Evolutionary conservation across 2,113 vertebrate species (phyloP).

Genomic region (Tenrec ecaudatus): DNA sequence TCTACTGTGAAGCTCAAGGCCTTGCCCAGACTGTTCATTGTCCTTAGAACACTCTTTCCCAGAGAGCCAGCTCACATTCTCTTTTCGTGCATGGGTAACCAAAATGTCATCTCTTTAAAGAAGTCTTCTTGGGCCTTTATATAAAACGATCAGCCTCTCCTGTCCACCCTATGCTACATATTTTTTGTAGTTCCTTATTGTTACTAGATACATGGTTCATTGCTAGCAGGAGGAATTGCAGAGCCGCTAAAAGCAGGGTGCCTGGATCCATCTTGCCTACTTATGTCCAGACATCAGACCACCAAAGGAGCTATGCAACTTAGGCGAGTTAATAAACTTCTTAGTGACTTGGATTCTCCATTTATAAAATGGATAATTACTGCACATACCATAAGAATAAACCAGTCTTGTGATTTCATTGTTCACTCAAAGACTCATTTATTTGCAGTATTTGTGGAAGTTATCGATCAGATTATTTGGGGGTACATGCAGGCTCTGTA

Average conservation of each 20-base stretch:
- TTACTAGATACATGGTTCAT: background rate
- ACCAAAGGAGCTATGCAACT: background rate
- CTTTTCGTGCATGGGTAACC: background rate
- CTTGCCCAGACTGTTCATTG: background rate
- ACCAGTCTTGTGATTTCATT: too few species aligned
- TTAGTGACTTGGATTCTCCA: background rate
- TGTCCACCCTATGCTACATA: background rate
- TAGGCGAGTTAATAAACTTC: background rate
- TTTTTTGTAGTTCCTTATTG: background rate
- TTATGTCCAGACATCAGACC: too few species aligned
- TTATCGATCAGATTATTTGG: background rate
- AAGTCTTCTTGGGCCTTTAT: background rate
- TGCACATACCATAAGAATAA: background rate
- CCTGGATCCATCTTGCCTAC: too few species aligned
- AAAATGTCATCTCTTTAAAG: background rate
- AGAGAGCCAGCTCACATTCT: background rate
- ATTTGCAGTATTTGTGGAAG: background rate
- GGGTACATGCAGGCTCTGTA: background rate
- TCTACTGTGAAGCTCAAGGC: background rate
- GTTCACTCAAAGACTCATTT: background rate
- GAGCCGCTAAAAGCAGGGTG: background rate
- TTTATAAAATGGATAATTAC: background rate
- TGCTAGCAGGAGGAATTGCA: background rate
- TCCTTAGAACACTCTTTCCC: background rate
- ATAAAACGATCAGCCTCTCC: background rate